Evolutionary conservation across 2,113 vertebrate species (phyloP).

Genomic region (Proterorhinus semilunaris): DNA sequence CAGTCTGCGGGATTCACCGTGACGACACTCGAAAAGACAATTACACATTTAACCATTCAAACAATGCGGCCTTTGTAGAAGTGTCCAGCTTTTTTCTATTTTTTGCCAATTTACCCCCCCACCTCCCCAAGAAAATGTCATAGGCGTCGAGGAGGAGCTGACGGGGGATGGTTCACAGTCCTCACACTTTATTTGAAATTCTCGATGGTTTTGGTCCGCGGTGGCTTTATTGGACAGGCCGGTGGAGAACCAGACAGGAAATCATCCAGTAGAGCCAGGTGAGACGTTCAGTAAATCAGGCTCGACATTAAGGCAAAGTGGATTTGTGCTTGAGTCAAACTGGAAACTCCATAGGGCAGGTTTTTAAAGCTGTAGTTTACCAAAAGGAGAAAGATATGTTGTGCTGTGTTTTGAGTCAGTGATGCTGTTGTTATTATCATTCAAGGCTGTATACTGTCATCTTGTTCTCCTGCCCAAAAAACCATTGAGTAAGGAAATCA

Average conservation of each 20-base stretch:
- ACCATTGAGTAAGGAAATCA: no score
- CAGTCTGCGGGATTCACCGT: conserved; percentile 43
- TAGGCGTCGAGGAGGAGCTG: conserved; percentile 30
- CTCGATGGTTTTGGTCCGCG: neutral
- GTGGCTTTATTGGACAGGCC: neutral
- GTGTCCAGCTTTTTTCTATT: conserved; percentile 26
- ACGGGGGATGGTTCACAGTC: conserved; percentile 17
- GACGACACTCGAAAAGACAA: conserved; percentile 58
- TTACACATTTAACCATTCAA: conserved; percentile 34
- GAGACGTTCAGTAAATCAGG: neutral
- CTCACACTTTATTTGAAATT: neutral
- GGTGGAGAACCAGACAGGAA: neutral
- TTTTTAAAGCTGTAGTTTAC: no score
- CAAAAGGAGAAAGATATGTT: no score
- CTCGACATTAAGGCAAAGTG: neutral
- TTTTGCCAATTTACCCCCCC: neutral
- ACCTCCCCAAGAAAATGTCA: conserved; percentile 20
- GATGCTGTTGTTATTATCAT: no score
- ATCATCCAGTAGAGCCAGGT: neutral
- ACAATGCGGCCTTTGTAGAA: conserved; percentile 61
- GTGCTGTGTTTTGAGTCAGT: no score
- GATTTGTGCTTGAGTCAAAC: neutral
- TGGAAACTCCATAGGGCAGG: no score
- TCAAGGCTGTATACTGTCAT: no score
- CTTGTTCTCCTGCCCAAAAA: no score